Percentiles rank a stretch among this genome's conserved stretches.
Evolutionary conservation across 2,113 vertebrate genomes (phyloP).

Genomic region (Ciconia stormi): DNA sequence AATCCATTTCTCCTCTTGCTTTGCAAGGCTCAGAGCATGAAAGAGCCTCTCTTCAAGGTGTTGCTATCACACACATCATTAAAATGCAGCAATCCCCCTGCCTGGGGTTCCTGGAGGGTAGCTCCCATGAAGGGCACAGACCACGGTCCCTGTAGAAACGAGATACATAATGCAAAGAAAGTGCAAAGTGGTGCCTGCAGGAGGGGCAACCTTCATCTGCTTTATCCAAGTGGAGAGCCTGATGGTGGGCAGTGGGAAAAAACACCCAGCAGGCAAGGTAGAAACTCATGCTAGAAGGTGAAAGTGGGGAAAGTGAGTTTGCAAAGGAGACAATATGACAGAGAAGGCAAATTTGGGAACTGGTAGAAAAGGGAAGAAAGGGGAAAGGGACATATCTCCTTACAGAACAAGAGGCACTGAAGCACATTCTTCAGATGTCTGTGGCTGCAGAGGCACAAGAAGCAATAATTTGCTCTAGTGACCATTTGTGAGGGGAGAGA

Average conservation of each 20-base stretch:
- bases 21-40: neutral
- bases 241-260: neutral
- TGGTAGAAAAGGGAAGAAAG: neutral
- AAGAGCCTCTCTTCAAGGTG: neutral
- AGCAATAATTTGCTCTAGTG: neutral
- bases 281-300: neutral
- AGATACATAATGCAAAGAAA: neutral
- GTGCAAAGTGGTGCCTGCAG: neutral
- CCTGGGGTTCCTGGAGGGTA: neutral
- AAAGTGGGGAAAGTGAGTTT: neutral
- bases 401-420: neutral
- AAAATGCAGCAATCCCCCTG: neutral
- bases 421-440: neutral
- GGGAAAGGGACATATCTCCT: neutral
- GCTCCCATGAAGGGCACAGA: neutral
- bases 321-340: neutral
- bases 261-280: rapidly evolving
- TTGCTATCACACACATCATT: neutral
- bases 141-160: neutral
- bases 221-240: neutral
- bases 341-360: neutral
- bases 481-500: neutral
- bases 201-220: neutral
- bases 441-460: neutral
- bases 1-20: neutral